Evolutionary conservation across 2,113 vertebrate genomes (phyloP), one percentile per base, ranked within the genome.

Genomic region (Murina feae): DNA sequence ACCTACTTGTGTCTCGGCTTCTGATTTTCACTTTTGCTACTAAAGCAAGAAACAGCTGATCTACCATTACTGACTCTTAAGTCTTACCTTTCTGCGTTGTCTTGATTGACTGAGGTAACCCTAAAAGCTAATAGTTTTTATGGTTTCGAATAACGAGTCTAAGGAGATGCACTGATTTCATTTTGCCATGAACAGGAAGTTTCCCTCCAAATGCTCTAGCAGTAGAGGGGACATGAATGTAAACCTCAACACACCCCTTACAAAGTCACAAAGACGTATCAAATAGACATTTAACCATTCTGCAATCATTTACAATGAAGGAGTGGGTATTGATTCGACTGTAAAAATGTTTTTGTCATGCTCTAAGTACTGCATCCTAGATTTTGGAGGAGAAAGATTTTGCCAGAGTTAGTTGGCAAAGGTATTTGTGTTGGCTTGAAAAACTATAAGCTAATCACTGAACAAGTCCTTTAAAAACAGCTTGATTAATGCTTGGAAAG

Each of bases 401-500:
- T 90, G 81, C 84, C 87, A 90, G 88, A 53, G 35, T 93, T 71
- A 25, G 23, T 89, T 95, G 78, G 86, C 88, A 95, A 95, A 94
- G 55, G 32, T 39, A 39, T 92, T 96, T 79, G 68, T 75, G 68
- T 88, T 97, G 97, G 97, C 96, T 89, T 95, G 55, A 82, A 93
- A 97, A 95, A 55, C 49, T 47, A 49, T 92, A 96, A 97, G 60
- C 85, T 96, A 97, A 95, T 95, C 94, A 44, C 53, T 86, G 66
- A 87, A 32, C 74, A 83, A 83, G 16, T 75, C 84, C 66, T 89
- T 92, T 72, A 81, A 95, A 96, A 97, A 96, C 85, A 97, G 83
- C 69, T 68, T 89, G 97, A 95, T 96, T 95, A 95, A 83, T 83
- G 53, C 94, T 93, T 95, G 95, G 93, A 89, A 86, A 96, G 74